Conservation (phyloP, 2,888 invertebrate species). For the Liodrosophila aerea region DNA sequence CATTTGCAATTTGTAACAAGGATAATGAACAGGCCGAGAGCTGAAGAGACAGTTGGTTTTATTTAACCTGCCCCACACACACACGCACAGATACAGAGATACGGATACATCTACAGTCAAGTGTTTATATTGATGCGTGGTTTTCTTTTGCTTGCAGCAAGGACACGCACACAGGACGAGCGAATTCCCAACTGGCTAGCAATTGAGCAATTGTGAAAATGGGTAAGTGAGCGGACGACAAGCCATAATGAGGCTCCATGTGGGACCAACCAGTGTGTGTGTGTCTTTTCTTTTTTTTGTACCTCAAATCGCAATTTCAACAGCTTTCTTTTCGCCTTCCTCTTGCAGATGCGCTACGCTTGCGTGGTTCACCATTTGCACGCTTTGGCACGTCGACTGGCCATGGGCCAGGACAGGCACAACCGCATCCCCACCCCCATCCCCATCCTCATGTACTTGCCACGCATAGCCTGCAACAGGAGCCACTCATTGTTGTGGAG, state of each 20-base stretch:
- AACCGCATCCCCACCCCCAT: constrained; percentile 12
- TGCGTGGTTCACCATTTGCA: constrained; percentile 88
- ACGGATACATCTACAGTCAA: background rate
- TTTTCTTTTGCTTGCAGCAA: constrained; percentile 44
- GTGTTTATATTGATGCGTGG: constrained; percentile 32
- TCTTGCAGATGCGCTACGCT: constrained; percentile 82
- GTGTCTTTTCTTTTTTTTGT: no score
- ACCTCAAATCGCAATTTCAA: constrained; percentile 22
- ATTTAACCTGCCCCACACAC: constrained; percentile 44
- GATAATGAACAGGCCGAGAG: constrained; percentile 49
- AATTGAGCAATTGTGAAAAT: constrained; percentile 63
- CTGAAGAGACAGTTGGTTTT: constrained; percentile 20
- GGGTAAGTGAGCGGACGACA: constrained; percentile 54
- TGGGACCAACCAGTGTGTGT: no score
- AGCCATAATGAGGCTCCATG: no score
- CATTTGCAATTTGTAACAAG: constrained; percentile 65
- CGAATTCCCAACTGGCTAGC: constrained; percentile 57
- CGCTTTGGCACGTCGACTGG: constrained; percentile 81
- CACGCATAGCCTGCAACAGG: constrained; percentile 83
- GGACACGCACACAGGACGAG: constrained; percentile 44
- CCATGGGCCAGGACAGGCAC: constrained; percentile 34
- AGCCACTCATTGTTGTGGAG: constrained; percentile 92
- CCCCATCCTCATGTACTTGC: constrained; percentile 13
- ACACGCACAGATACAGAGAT: no score
- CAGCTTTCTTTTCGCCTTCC: background rate